A percentile compares a stretch with the other conserved stretches of the same genome.
Conservation (phyloP, 2,113 vertebrate genomes). For the Protobothrops flavoviridis region DNA sequence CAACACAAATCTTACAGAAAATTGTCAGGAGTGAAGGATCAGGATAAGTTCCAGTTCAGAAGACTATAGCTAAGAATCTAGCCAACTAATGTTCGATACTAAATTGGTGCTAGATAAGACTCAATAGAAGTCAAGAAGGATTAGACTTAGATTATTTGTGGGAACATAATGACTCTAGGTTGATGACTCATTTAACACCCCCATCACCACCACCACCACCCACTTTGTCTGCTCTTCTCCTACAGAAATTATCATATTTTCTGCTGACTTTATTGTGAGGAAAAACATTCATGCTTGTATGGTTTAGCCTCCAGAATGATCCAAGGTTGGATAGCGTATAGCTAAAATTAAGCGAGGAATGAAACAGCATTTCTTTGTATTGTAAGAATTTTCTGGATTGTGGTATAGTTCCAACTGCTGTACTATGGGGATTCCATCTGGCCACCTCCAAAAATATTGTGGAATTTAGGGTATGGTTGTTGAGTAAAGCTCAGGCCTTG, state of each 20-base stretch:
- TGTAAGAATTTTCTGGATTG: background rate
- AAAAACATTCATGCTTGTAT: background rate
- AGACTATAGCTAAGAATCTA: background rate
- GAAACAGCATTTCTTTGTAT: background rate
- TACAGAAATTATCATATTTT: constrained; percentile 2
- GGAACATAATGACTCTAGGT: background rate
- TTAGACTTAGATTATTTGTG: background rate
- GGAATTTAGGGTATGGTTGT: background rate
- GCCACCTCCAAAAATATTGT: background rate
- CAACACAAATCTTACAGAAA: background rate
- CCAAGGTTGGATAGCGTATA: background rate
- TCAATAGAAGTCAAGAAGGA: background rate
- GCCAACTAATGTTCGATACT: background rate
- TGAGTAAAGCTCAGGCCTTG: background rate
- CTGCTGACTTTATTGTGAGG: background rate
- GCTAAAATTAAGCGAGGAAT: background rate
- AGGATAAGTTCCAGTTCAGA: background rate
- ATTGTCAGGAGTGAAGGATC: background rate
- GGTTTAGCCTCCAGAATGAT: background rate
- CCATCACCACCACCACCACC: background rate
- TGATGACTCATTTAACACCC: background rate
- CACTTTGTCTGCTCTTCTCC: background rate
- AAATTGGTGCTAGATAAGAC: background rate
- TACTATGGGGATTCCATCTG: background rate
- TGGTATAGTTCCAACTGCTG: no score